A percentile compares a stretch with the other conserved stretches of the same genome.
phyloP scores from a whole-genome alignment of 2,113 vertebrate species.

The Dolichotis patagonum region DNA sequence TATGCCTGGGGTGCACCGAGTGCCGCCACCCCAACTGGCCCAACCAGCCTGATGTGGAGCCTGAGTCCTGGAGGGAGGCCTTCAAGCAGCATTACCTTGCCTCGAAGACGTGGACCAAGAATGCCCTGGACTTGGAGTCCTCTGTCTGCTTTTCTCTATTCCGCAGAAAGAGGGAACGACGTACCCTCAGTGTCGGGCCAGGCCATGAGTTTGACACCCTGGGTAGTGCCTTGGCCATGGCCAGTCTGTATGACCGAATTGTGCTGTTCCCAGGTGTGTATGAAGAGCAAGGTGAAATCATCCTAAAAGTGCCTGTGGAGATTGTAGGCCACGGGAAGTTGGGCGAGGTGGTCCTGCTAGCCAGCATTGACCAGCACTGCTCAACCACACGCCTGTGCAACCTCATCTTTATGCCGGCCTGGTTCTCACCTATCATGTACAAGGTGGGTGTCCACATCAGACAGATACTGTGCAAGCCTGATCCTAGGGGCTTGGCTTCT shows the following conservation, averaged over 20 bases:
- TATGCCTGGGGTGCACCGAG: slow-evolving; percentile 90
- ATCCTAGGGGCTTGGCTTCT: neutral
- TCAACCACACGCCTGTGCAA: slow-evolving; percentile 92
- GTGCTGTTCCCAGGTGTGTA: slow-evolving; percentile 91
- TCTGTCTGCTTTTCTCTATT: slow-evolving; percentile 91
- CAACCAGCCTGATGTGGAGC: slow-evolving; percentile 89
- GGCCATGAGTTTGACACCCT: slow-evolving; percentile 90
- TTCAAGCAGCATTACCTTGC: slow-evolving; percentile 91
- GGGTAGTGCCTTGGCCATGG: slow-evolving; percentile 88
- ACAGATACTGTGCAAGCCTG: neutral
- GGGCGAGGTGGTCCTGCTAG: slow-evolving; percentile 90
- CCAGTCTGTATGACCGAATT: slow-evolving; percentile 89
- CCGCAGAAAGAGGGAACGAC: slow-evolving; percentile 88
- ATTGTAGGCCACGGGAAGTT: slow-evolving; percentile 90
- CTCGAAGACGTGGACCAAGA: slow-evolving; percentile 92
- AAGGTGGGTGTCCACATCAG: slow-evolving; percentile 86
- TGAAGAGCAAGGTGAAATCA: slow-evolving; percentile 91
- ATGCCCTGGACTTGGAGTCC: slow-evolving; percentile 87
- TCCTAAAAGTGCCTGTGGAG: slow-evolving; percentile 92
- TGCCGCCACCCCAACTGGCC: slow-evolving; percentile 95
- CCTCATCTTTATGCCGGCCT: slow-evolving; percentile 91
- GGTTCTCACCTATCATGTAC: slow-evolving; percentile 93
- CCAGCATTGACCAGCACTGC: slow-evolving; percentile 93
- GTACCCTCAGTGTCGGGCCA: slow-evolving; percentile 86
- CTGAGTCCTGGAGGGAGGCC: slow-evolving; percentile 91